Conservation (phyloP, 2,888 invertebrate genomes). For the Drosophila borealis region DNA sequence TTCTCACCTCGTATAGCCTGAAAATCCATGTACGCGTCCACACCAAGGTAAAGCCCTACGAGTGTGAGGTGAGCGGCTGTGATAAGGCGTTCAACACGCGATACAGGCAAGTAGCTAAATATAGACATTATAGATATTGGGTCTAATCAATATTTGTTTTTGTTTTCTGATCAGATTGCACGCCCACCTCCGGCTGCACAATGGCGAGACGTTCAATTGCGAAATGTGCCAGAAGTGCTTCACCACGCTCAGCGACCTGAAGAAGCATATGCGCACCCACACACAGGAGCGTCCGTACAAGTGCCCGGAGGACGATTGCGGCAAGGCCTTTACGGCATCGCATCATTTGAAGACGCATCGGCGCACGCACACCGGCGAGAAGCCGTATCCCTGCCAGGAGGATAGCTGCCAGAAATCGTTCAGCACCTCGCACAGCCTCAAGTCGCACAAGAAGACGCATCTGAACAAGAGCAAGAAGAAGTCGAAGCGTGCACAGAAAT, state of each 20-base stretch:
- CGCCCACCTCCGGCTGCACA: conserved; percentile 96
- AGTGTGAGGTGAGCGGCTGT: conserved; percentile 92
- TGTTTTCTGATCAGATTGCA: conserved; percentile 86
- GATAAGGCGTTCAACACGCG: conserved; percentile 97
- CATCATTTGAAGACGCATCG: conserved; percentile 97
- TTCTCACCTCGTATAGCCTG: conserved; percentile 96
- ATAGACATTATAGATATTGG: conserved; percentile 10
- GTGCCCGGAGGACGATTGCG: conserved; percentile 93
- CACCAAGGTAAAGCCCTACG: conserved; percentile 96
- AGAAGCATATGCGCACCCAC: conserved; percentile 96
- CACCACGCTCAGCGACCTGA: conserved; percentile 96
- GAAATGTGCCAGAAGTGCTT: conserved; percentile 95
- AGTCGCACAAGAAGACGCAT: conserved; percentile 92
- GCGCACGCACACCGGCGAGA: conserved; percentile 90
- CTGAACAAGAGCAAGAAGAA: conserved; percentile 80
- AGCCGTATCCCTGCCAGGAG: conserved; percentile 91
- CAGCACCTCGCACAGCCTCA: conserved; percentile 93
- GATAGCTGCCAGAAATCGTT: conserved; percentile 91
- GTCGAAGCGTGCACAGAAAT: conserved; percentile 59
- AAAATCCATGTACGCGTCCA: conserved; percentile 97
- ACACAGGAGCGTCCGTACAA: conserved; percentile 96
- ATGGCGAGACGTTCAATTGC: conserved; percentile 97
- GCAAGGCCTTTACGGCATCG: conserved; percentile 96
- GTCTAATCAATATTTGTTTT: conserved; percentile 34
- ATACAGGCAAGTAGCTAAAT: conserved; percentile 88